Conservation (phyloP, 1,140 invertebrate species). For the Drusus annulatus region DNA sequence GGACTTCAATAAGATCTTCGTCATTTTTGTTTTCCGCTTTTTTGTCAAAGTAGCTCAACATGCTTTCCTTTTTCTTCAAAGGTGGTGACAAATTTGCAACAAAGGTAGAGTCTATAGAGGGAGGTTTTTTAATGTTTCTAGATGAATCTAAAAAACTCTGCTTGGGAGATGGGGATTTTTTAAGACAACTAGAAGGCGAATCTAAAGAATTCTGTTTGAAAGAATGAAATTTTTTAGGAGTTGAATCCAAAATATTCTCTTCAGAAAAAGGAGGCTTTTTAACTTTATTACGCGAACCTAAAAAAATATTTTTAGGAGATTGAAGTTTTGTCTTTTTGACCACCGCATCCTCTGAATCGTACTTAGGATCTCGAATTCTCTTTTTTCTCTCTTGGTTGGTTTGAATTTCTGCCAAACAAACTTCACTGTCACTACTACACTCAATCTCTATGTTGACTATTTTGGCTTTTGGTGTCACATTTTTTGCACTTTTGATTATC, state of each 20-base stretch:
- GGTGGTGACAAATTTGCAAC: constrained; percentile 69
- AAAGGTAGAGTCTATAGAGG: constrained; percentile 58
- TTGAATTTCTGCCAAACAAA: background rate
- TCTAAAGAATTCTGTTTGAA: background rate
- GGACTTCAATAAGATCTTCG: constrained; percentile 8
- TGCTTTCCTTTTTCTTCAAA: constrained; percentile 72
- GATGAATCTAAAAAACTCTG: no score
- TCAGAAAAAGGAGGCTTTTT: no score
- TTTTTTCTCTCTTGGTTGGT: constrained; percentile 2
- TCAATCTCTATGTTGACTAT: constrained; percentile 4
- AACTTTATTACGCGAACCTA: constrained; percentile 10
- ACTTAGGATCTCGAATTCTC: constrained; percentile 25
- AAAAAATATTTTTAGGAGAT: constrained; percentile 52
- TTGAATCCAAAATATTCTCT: background rate
- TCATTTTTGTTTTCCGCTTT: constrained; percentile 61
- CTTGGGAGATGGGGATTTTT: constrained; percentile 1
- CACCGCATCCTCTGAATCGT: background rate
- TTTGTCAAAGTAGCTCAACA: constrained; percentile 73
- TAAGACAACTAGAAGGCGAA: constrained; percentile 7
- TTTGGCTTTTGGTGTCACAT: constrained; percentile 37
- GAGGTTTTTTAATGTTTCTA: background rate
- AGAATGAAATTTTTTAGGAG: background rate
- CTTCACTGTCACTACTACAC: constrained; percentile 13
- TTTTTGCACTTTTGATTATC: constrained; percentile 46
- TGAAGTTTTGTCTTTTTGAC: constrained; percentile 33